A percentile compares a stretch with the other conserved stretches of the same genome.
Evolutionary conservation across 2,888 invertebrate genomes (phyloP).

Genomic region (Trissolcus japonicus): DNA sequence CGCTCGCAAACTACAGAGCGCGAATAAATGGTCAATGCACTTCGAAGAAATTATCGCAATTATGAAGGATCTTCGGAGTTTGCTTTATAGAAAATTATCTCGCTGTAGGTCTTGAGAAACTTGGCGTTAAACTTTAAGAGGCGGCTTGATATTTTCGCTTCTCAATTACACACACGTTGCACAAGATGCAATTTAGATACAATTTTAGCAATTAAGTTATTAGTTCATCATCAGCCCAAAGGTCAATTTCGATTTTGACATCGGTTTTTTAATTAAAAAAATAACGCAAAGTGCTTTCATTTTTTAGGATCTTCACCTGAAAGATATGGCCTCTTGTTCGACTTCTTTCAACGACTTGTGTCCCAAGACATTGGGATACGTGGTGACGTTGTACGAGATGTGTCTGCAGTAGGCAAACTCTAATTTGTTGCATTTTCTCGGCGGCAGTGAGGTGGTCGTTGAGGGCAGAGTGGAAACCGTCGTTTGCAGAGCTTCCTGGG

Average conservation of each 20-base stretch:
- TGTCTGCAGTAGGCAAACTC: conserved; percentile 83
- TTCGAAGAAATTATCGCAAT: conserved; percentile 11
- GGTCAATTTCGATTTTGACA: too few species aligned
- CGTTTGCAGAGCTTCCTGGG: conserved; percentile 73
- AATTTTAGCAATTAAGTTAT: neutral
- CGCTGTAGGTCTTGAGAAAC: conserved; percentile 3
- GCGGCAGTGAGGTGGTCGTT: conserved; percentile 80
- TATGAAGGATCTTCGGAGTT: conserved; percentile 9
- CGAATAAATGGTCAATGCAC: conserved; percentile 12
- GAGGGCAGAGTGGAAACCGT: conserved; percentile 66
- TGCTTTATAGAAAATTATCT: conserved; percentile 10
- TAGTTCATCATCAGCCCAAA: too few species aligned
- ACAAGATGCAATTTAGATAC: too few species aligned
- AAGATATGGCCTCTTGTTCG: conserved; percentile 86
- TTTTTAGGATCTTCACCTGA: conserved; percentile 75
- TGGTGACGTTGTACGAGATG: conserved; percentile 86
- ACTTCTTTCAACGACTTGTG: conserved; percentile 82
- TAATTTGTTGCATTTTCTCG: conserved; percentile 83
- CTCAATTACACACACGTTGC: neutral
- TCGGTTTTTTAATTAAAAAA: neutral
- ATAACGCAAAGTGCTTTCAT: neutral
- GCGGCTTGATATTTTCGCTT: too few species aligned
- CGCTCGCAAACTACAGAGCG: conserved; percentile 15
- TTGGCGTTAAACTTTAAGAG: too few species aligned
- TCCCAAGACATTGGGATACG: conserved; percentile 88